Evolutionary conservation across 2,888 invertebrate genomes (phyloP).

Genomic region (Himalopsyche tibetana): DNA sequence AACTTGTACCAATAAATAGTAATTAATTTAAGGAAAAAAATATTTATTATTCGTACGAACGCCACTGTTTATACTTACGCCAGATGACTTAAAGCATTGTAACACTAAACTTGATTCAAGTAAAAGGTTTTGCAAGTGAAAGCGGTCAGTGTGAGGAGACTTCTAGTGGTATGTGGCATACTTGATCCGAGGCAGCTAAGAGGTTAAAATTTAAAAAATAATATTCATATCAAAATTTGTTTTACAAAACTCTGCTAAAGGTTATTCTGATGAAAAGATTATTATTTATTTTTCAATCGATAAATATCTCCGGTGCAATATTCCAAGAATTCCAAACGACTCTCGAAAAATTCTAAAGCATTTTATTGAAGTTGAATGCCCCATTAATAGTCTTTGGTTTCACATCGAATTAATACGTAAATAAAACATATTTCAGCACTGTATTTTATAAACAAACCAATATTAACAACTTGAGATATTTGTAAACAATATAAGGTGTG

Average conservation of each 20-base stretch:
- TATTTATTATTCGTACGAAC: background rate
- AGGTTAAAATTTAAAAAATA: too few relatives aligned
- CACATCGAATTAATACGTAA: conserved; percentile 37
- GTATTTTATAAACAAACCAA: conserved; percentile 34
- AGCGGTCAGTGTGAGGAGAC: too few relatives aligned
- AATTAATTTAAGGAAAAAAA: too few relatives aligned
- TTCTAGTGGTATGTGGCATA: too few relatives aligned
- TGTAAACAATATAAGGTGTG: conserved; percentile 18
- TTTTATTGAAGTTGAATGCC: conserved; percentile 24
- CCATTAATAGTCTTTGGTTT: conserved; percentile 18
- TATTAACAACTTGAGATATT: conserved; percentile 32
- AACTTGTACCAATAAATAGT: too few relatives aligned
- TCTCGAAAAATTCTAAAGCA: background rate
- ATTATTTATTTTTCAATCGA: too few relatives aligned
- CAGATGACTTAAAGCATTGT: background rate
- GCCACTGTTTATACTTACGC: background rate
- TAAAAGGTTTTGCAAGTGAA: background rate
- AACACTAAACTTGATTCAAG: background rate
- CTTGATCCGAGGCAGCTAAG: too few relatives aligned
- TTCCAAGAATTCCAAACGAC: conserved; percentile 20
- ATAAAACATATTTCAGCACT: conserved; percentile 23
- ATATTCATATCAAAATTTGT: too few relatives aligned
- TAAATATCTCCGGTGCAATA: background rate
- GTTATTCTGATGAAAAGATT: too few relatives aligned
- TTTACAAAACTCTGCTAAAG: too few relatives aligned